These are phyloP conservation scores for Myotis yumanensis DNA, from an alignment of 2,113 vertebrate genomes.

Conservation along the genomic window DNA sequence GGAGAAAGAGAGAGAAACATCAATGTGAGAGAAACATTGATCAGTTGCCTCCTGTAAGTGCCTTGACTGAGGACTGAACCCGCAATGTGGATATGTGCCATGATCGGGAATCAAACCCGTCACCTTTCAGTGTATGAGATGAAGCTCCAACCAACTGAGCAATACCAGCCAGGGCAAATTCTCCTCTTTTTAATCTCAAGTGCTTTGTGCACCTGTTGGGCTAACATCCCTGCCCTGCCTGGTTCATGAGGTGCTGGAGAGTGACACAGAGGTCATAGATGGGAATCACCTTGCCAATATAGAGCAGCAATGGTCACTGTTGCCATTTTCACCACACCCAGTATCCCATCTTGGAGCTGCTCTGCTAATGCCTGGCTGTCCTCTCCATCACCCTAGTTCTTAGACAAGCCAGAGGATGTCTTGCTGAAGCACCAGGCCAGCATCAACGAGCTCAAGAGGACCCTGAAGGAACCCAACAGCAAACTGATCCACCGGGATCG, in stretches of 20 bases:
- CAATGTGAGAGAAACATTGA: not conserved
- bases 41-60: not conserved
- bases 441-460: slow-evolving; percentile 98
- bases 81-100: not conserved
- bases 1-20: no score
- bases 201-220: not conserved
- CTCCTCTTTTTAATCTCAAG: not conserved
- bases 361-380: not conserved
- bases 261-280: not conserved
- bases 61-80: not conserved
- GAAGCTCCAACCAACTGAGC: not conserved
- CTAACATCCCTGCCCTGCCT: not conserved
- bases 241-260: not conserved
- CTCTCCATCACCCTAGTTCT: slow-evolving; percentile 87
- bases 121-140: not conserved
- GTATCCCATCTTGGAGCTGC: not conserved
- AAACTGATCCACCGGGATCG: slow-evolving; percentile 92
- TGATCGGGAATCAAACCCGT: not conserved
- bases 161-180: not conserved
- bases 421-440: slow-evolving; percentile 99
- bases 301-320: not conserved
- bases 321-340: not conserved
- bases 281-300: not conserved
- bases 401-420: slow-evolving; percentile 97
- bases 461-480: slow-evolving; percentile 96